A percentile compares a stretch with the other conserved stretches of the same genome.
Conservation (phyloP, 2,888 invertebrate genomes). For the Tortricodes alternella region DNA sequence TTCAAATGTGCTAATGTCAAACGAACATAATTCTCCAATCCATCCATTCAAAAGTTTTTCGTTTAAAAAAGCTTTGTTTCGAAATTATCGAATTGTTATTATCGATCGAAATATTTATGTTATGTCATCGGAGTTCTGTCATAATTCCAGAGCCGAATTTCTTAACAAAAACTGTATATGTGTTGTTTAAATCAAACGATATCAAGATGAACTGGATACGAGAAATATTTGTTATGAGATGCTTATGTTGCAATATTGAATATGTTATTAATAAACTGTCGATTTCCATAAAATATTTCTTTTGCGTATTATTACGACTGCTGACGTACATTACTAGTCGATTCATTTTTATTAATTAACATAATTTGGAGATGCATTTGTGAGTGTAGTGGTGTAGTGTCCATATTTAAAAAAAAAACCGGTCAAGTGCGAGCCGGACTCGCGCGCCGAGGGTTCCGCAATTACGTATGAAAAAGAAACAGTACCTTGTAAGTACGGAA, state of each 20-base stretch:
- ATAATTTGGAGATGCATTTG: too few species aligned
- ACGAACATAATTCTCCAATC: neutral
- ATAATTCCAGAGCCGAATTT: constrained; percentile 22
- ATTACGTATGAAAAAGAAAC: too few species aligned
- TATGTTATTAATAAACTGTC: constrained; percentile 2
- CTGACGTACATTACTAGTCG: too few species aligned
- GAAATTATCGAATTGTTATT: constrained; percentile 19
- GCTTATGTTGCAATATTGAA: constrained; percentile 6
- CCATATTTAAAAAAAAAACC: too few species aligned
- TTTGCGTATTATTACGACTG: too few species aligned
- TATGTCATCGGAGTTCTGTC: constrained; percentile 12
- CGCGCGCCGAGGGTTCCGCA: too few species aligned
- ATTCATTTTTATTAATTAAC: too few species aligned
- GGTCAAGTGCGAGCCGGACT: too few species aligned
- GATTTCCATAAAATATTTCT: constrained; percentile 1
- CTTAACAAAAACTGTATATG: constrained; percentile 23
- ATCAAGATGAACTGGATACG: constrained; percentile 28
- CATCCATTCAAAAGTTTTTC: neutral
- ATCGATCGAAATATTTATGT: constrained; percentile 25
- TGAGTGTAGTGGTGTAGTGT: too few species aligned
- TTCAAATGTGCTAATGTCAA: neutral
- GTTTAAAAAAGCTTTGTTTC: neutral
- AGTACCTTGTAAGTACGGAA: too few species aligned
- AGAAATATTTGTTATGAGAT: constrained; percentile 4
- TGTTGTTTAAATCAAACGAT: constrained; percentile 22